These are phyloP conservation scores for Nothoprocta pentlandii DNA, from an alignment of 2,113 vertebrate genomes.

Conservation along the genomic window DNA sequence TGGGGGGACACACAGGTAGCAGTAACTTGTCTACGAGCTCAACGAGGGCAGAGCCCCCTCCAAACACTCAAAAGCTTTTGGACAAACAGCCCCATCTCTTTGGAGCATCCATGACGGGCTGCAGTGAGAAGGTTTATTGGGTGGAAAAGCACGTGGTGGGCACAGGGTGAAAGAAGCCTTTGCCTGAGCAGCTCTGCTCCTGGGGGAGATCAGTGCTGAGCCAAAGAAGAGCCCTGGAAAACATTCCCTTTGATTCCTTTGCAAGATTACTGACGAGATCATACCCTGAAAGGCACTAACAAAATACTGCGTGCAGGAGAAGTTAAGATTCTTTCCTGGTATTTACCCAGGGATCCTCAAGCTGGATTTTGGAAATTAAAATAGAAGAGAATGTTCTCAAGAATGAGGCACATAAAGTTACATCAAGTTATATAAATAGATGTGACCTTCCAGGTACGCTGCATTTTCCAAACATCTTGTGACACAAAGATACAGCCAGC, in stretches of 20 bases:
- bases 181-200: not conserved
- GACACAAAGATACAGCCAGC: not conserved
- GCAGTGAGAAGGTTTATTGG: fast-evolving
- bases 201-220: not conserved
- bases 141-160: fast-evolving
- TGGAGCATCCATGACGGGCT: fast-evolving
- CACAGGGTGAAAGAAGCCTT: not conserved
- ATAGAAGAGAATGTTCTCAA: not conserved
- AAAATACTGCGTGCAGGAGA: not conserved
- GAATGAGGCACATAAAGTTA: not conserved
- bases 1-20: not conserved
- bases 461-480: not conserved
- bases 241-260: not conserved
- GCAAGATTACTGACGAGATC: not conserved
- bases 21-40: not conserved
- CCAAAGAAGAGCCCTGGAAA: slow-evolving; percentile 11
- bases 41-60: not conserved
- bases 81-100: not conserved
- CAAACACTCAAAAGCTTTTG: not conserved
- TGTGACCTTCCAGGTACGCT: not conserved
- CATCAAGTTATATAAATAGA: not conserved
- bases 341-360: not conserved
- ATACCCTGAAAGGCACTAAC: not conserved
- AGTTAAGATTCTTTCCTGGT: not conserved
- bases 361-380: not conserved